Conservation (phyloP, 1,140 invertebrate species). For the Megalonaias nervosa region DNA sequence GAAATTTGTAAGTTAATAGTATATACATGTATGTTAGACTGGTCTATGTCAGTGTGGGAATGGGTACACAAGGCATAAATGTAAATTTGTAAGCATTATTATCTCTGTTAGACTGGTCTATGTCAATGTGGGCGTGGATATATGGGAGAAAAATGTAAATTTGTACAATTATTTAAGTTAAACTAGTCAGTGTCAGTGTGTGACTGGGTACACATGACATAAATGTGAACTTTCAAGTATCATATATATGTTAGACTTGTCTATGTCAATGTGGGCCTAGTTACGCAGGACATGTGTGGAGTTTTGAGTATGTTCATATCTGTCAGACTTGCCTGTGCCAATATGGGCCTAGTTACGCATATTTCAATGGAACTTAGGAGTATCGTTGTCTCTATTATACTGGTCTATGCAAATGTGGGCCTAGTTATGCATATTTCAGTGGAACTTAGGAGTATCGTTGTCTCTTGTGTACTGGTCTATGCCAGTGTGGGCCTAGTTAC, state of each 20-base stretch:
- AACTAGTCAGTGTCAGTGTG: constrained; percentile 86
- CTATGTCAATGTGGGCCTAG: constrained; percentile 80
- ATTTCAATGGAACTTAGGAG: too few relatives aligned
- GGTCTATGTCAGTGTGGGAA: not conserved
- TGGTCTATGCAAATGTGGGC: too few relatives aligned
- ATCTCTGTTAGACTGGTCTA: not conserved
- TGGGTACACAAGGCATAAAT: not conserved
- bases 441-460: too few relatives aligned
- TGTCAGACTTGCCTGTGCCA: too few relatives aligned
- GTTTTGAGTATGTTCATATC: too few relatives aligned
- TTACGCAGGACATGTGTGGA: constrained; percentile 73
- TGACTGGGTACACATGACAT: constrained; percentile 41
- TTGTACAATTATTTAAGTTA: not conserved
- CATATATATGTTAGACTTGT: constrained; percentile 73
- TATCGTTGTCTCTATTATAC: too few relatives aligned
- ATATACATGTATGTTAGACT: not conserved
- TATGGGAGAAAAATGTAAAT: not conserved
- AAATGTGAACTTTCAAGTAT: not conserved
- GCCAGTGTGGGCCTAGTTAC: too few relatives aligned
- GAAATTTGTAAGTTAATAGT: constrained; percentile 31
- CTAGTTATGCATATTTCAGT: too few relatives aligned
- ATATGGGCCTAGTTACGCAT: too few relatives aligned
- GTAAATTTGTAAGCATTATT: not conserved
- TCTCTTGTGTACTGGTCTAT: too few relatives aligned
- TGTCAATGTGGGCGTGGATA: not conserved